A percentile compares a stretch with the other conserved stretches of the same genome.
These are phyloP conservation scores for Coptodon rendalli DNA, from an alignment of 2,113 vertebrate species.

Conservation along the genomic window DNA sequence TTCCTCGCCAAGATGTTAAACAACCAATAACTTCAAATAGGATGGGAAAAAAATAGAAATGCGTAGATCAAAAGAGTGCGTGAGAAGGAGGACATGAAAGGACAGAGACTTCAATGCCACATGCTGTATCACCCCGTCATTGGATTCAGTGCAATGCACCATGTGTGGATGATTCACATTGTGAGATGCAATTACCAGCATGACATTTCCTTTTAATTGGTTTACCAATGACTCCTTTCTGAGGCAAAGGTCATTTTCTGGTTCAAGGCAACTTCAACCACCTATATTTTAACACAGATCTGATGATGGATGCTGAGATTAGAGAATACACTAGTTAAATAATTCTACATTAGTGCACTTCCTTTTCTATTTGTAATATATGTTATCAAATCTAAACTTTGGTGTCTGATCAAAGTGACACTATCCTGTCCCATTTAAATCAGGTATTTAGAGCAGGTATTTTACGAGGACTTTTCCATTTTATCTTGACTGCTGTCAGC, in stretches of 20 bases:
- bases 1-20: background rate
- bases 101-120: conserved; percentile 47
- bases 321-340: background rate
- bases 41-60: background rate
- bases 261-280: conserved; percentile 50
- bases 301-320: conserved; percentile 39
- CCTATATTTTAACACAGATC: conserved; percentile 27
- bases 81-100: background rate
- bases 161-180: conserved; percentile 58
- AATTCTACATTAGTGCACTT: background rate
- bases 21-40: background rate
- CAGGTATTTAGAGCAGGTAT: background rate
- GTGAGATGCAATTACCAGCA: conserved; percentile 67
- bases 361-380: background rate
- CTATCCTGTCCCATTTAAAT: background rate
- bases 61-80: background rate
- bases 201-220: conserved; percentile 80
- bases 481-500: background rate
- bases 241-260: conserved; percentile 73
- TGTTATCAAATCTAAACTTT: background rate
- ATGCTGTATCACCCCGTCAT: conserved; percentile 12
- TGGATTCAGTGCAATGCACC: conserved; percentile 4
- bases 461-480: background rate
- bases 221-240: conserved; percentile 68
- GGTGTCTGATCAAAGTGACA: background rate